These are phyloP conservation scores for Chlorocebus sabaeus DNA, from an alignment of 2,113 vertebrate species.

Conservation along the genomic window DNA sequence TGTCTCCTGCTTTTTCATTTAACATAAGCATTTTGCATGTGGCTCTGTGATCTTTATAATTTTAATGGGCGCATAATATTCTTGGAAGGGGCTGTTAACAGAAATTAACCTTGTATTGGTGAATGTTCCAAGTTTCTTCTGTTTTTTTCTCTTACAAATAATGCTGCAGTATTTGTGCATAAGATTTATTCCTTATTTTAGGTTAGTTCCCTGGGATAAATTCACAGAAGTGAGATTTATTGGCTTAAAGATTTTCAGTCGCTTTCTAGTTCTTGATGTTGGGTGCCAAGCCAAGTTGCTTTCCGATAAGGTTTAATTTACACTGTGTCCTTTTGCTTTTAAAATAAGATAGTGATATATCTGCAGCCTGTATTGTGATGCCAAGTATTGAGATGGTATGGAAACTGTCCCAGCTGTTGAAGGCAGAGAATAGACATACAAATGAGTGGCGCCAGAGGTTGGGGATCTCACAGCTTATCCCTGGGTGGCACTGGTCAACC, in stretches of 20 bases:
- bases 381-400: neutral
- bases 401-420: neutral
- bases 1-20: slow-evolving; percentile 30
- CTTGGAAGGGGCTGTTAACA: neutral
- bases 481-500: neutral
- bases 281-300: neutral
- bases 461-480: neutral
- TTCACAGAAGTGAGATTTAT: neutral
- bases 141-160: neutral
- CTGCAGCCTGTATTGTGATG: neutral
- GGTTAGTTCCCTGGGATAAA: neutral
- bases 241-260: neutral
- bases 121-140: slow-evolving; percentile 43
- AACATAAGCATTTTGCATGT: slow-evolving; percentile 42
- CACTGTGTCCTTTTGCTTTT: neutral
- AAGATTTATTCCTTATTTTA: neutral
- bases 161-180: neutral
- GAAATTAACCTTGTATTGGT: slow-evolving; percentile 25
- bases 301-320: neutral
- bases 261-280: neutral
- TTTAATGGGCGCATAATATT: slow-evolving; percentile 27
- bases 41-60: slow-evolving; percentile 7
- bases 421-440: neutral
- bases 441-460: neutral
- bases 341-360: neutral